phyloP scores from a whole-genome alignment of 2,113 vertebrate genomes.

The Guaruba guarouba region DNA sequence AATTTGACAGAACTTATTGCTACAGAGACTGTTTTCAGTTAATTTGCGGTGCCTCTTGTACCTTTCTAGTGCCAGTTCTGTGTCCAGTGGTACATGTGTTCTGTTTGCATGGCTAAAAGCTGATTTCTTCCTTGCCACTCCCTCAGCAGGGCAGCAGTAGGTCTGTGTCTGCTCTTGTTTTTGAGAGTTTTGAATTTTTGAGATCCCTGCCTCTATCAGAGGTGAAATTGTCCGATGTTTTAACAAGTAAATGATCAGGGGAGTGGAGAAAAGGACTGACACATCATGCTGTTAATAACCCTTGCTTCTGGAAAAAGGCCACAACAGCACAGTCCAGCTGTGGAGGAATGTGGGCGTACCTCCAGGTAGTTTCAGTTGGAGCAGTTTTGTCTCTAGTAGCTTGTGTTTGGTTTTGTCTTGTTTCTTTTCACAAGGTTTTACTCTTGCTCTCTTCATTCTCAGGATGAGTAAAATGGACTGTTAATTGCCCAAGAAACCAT shows the following conservation, averaged over 20 bases:
- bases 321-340: accelerated
- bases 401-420: too few relatives aligned
- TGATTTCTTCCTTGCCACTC: neutral
- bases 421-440: neutral
- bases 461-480: neutral
- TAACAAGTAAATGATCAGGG: neutral
- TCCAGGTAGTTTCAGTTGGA: neutral
- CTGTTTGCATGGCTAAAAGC: neutral
- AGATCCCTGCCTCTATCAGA: neutral
- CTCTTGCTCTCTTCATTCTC: neutral
- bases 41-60: neutral
- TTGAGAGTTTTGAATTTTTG: neutral
- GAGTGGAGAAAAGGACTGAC: neutral
- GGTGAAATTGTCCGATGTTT: neutral
- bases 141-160: neutral
- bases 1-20: neutral
- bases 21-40: neutral
- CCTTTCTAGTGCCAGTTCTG: neutral
- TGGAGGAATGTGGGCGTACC: neutral
- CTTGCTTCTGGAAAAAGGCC: neutral
- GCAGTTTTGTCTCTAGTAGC: neutral
- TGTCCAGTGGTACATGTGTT: accelerated
- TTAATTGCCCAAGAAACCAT: neutral
- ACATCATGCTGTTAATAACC: accelerated
- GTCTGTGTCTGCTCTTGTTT: neutral